These are phyloP conservation scores for Tetrapedia diversipes DNA, from an alignment of 2,888 invertebrate species.

Conservation along the genomic window DNA sequence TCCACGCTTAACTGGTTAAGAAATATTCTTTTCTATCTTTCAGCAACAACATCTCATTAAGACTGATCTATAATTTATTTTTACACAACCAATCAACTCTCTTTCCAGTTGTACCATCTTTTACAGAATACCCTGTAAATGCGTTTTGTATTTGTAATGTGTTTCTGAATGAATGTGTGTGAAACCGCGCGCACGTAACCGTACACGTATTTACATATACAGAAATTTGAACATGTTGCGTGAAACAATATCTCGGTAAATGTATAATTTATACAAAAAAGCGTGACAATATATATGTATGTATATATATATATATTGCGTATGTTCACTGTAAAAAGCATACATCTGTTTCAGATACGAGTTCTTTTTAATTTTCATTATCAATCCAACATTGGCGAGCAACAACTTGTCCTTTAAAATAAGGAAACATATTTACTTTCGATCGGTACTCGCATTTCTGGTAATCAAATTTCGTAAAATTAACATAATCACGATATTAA, in stretches of 20 bases:
- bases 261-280: constrained; percentile 77
- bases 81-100: constrained; percentile 52
- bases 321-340: constrained; percentile 62
- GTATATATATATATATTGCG: no score
- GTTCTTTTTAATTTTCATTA: constrained; percentile 46
- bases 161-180: constrained; percentile 5
- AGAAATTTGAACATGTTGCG: constrained; percentile 4
- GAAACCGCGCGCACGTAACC: constrained; percentile 33
- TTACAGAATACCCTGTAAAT: constrained; percentile 71
- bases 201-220: background rate
- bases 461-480: constrained; percentile 39
- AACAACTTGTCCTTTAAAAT: constrained; percentile 2
- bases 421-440: constrained; percentile 22
- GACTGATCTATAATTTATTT: constrained; percentile 49
- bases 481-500: constrained; percentile 45
- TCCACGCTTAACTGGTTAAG: no score
- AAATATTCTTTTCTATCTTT: constrained; percentile 46
- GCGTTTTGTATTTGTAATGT: constrained; percentile 33
- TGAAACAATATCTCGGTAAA: constrained; percentile 64
- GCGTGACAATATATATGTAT: constrained; percentile 69
- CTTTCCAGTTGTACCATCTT: constrained; percentile 60
- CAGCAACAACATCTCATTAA: constrained; percentile 39
- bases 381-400: constrained; percentile 69
- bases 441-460: constrained; percentile 54
- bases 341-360: constrained; percentile 60